These are phyloP conservation scores for Crossoptilon crossoptilon DNA, from an alignment of 2,797 vertebrate genomes.

Conservation along the genomic window DNA sequence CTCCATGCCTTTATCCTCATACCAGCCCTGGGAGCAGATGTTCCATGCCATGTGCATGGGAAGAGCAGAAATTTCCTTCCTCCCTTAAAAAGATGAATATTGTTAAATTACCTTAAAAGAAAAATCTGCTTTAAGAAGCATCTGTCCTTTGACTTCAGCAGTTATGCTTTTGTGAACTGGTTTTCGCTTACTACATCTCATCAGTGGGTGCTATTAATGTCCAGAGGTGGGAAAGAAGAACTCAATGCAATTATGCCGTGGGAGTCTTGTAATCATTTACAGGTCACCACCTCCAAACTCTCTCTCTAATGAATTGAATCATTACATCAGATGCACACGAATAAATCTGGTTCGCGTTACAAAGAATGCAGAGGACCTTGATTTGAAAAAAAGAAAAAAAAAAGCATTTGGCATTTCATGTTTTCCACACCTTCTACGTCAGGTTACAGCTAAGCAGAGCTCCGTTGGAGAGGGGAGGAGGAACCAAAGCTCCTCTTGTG, in stretches of 20 bases:
- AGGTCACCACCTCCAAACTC: slow-evolving; percentile 24
- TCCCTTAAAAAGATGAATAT: not conserved
- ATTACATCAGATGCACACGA: fast-evolving
- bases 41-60: fast-evolving
- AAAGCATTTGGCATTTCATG: not conserved
- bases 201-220: slow-evolving; percentile 40
- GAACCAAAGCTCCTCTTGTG: not conserved
- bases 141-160: slow-evolving; percentile 15
- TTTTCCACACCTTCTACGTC: fast-evolving
- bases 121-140: not conserved
- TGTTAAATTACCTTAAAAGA: not conserved
- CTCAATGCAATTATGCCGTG: not conserved
- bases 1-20: not conserved
- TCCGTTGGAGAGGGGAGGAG: fast-evolving
- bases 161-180: not conserved
- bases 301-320: slow-evolving; percentile 13
- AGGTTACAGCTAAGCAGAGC: not conserved
- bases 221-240: slow-evolving; percentile 56
- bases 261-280: slow-evolving; percentile 32
- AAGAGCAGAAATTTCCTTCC: not conserved
- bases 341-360: fast-evolving
- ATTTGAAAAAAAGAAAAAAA: fast-evolving
- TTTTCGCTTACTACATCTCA: not conserved
- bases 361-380: fast-evolving
- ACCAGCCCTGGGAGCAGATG: not conserved